Evolutionary conservation across 2,888 invertebrate species (phyloP).

Genomic region (Listrodromus nycthemerus): DNA sequence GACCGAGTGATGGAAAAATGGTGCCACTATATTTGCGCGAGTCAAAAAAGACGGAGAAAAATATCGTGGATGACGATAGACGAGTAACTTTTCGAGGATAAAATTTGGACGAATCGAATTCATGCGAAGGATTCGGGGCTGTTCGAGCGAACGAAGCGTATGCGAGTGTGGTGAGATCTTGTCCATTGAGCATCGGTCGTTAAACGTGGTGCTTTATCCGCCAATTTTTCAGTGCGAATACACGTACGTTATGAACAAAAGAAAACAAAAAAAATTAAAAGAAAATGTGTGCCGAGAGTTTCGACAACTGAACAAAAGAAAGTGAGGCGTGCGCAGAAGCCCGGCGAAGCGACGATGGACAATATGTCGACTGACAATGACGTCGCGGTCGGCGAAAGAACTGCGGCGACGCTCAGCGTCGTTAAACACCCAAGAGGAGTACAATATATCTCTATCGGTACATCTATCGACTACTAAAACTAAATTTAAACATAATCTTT

Average conservation of each 20-base stretch:
- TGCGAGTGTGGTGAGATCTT: slow-evolving; percentile 70
- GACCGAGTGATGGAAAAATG: too few relatives aligned
- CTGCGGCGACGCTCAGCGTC: slow-evolving; percentile 83
- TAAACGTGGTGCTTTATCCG: slow-evolving; percentile 25
- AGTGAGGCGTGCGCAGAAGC: slow-evolving; percentile 68
- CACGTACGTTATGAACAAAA: slow-evolving; percentile 8
- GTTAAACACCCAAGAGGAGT: slow-evolving; percentile 69
- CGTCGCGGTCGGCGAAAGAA: slow-evolving; percentile 84
- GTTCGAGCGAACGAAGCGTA: slow-evolving; percentile 54
- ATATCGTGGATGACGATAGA: background rate
- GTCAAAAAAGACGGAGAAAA: background rate
- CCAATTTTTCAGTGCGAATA: slow-evolving; percentile 50
- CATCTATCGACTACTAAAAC: slow-evolving; percentile 42
- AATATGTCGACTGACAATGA: slow-evolving; percentile 82
- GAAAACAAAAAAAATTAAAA: slow-evolving; percentile 11
- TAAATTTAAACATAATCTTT: slow-evolving; percentile 25
- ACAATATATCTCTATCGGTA: slow-evolving; percentile 61
- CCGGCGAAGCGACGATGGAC: slow-evolving; percentile 78
- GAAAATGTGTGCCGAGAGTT: slow-evolving; percentile 57
- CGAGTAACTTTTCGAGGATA: background rate
- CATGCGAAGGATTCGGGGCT: background rate
- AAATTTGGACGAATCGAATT: background rate
- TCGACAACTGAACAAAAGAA: slow-evolving; percentile 58
- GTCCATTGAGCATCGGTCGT: slow-evolving; percentile 70
- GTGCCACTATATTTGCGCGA: background rate